Conservation (phyloP, 2,113 vertebrate genomes). For the Rhea pennata region DNA sequence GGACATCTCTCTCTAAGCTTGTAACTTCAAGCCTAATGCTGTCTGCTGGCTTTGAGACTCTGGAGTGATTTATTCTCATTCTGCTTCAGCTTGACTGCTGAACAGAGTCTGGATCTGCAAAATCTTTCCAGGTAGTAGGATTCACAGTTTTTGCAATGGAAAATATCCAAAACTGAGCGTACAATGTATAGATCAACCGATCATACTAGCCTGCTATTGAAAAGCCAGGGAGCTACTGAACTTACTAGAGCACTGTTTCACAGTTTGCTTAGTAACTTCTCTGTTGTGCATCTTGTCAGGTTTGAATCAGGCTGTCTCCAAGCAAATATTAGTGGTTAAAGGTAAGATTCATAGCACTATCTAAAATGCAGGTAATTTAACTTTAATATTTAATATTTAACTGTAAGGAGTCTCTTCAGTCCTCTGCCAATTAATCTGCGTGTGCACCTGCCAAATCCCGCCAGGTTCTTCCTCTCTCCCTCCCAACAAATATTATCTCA, state of each 20-base stretch:
- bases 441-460: background rate
- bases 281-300: background rate
- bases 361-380: background rate
- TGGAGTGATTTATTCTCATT: slow-evolving; percentile 39
- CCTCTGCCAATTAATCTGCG: slow-evolving; percentile 26
- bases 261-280: background rate
- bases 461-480: background rate
- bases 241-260: background rate
- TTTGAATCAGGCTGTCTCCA: slow-evolving; percentile 13
- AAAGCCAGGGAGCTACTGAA: background rate
- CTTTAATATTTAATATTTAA: background rate
- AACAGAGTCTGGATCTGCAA: background rate
- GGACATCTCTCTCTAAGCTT: slow-evolving; percentile 38
- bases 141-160: background rate
- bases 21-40: slow-evolving; percentile 32
- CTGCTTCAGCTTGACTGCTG: background rate
- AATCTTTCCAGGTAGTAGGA: background rate
- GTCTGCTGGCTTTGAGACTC: slow-evolving; percentile 15
- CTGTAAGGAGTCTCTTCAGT: background rate
- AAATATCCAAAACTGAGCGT: background rate
- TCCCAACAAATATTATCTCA: background rate
- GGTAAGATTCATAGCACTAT: background rate
- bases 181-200: background rate
- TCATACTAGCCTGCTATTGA: background rate
- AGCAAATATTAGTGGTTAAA: slow-evolving; percentile 12